Base-by-base conservation (phyloP, 2,113 vertebrate species). In the Spilogale gracilis region DNA sequence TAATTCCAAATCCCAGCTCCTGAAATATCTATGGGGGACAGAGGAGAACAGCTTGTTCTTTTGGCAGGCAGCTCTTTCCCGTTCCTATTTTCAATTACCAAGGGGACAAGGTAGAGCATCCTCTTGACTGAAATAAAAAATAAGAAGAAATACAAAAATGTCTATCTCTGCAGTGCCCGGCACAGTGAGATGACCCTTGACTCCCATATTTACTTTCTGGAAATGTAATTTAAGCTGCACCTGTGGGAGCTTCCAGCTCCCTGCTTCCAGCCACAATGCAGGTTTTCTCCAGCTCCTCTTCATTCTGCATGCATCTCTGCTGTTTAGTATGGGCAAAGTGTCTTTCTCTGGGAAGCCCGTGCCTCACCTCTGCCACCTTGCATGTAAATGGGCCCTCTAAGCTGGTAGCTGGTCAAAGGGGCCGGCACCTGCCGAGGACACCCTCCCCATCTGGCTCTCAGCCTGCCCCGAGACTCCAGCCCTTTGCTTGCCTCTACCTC, bases 171-270 rank as follows among this genome's bases (percentile, higher is more conserved):
- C 27, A 45, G 27, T 25, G 54, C 58, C 91, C 3, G 0, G 54
- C 25, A n/a, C 74, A 96, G 93, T 50, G 61, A 65, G 96, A 96
- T 97, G 95, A 92, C 95, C 92, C 52, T 58, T 96, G 93, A 96
- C 76, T 96, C n/a, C 94, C 86, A 91, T 23, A 76, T 97, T 97
- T 96, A 83, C 54, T 95, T 96, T 94, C 95, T 94, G 67, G 96
- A 98, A 98, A 98, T 98, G 60, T 95, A 98, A 98, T 98, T 96
- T 91, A 96, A 69, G 52, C 89, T 97, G 89, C 90, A 96, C 92
- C 96, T 97, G 97, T 95, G 91, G 97, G 97, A 98, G 88, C 12
- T 38, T 38, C 38, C n/a, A n/a, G n/a, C 90, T 97, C 96, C 95
- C 98, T 96, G 76, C 18, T 94, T 85, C 67, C 94, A 98, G 95